Percentiles rank a stretch among this genome's conserved stretches.
phyloP scores from a whole-genome alignment of 2,797 vertebrate species.

The Valencia hispanica region DNA sequence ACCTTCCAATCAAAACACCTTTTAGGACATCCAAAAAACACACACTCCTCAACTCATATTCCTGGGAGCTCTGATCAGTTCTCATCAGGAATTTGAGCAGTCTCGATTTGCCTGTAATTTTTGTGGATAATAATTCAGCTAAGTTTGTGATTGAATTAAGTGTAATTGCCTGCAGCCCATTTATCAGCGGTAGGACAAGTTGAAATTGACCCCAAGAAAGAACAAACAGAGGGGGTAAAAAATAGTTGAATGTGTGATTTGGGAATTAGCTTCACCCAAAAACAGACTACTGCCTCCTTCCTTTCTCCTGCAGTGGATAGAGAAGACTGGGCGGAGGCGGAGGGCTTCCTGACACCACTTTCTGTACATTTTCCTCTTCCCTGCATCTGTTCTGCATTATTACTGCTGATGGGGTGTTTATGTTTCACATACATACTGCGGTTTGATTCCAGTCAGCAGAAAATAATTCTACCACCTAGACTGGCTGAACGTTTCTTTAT shows the following conservation, averaged over 20 bases:
- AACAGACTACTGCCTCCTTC: conserved; percentile 43
- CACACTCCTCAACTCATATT: conserved; percentile 28
- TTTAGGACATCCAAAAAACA: conserved; percentile 20
- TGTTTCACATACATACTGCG: conserved; percentile 18
- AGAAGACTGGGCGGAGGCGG: not conserved
- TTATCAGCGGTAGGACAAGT: conserved; percentile 42
- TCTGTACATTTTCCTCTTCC: conserved; percentile 27
- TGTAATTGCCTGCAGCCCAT: conserved; percentile 43
- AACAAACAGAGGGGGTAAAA: conserved; percentile 48
- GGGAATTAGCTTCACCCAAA: conserved; percentile 34
- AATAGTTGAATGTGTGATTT: conserved; percentile 22
- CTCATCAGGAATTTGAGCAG: conserved; percentile 29
- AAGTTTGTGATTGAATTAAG: conserved; percentile 50
- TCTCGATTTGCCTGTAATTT: conserved; percentile 21
- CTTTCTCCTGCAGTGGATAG: conserved; percentile 30
- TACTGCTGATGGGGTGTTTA: conserved; percentile 45
- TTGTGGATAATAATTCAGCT: conserved; percentile 23
- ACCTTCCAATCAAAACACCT: conserved; percentile 49
- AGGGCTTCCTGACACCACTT: conserved; percentile 34
- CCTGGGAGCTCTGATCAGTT: conserved; percentile 12
- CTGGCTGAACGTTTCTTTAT: conserved; percentile 1
- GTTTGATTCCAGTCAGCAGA: conserved; percentile 19
- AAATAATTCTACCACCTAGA: conserved; percentile 9
- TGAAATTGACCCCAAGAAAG: conserved; percentile 34
- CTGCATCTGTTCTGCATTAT: conserved; percentile 59